These are phyloP conservation scores for Drosophila anomelani DNA, from an alignment of 2,888 invertebrate genomes.

Conservation along the genomic window DNA sequence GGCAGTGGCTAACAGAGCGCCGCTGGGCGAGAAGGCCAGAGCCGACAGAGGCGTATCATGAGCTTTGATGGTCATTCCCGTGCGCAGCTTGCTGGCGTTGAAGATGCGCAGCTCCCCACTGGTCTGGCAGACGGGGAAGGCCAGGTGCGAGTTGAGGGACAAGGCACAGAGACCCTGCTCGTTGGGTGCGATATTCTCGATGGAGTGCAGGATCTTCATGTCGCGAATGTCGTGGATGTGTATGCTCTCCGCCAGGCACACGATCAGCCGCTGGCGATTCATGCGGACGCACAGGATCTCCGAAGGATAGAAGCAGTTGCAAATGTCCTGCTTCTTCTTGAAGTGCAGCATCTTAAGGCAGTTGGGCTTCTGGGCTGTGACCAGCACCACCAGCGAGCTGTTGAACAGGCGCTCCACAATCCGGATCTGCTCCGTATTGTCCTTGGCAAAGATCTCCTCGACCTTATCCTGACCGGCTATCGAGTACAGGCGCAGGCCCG, in stretches of 20 bases:
- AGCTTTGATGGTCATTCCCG: slow-evolving; percentile 82
- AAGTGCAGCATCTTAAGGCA: slow-evolving; percentile 84
- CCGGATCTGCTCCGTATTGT: slow-evolving; percentile 82
- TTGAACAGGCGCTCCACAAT: slow-evolving; percentile 84
- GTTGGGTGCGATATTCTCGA: slow-evolving; percentile 83
- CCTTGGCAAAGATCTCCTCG: slow-evolving; percentile 84
- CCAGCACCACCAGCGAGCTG: slow-evolving; percentile 84
- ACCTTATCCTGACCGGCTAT: slow-evolving; percentile 82
- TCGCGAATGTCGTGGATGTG: slow-evolving; percentile 85
- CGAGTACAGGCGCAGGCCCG: slow-evolving; percentile 82
- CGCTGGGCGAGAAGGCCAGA: slow-evolving; percentile 83
- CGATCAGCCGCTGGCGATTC: slow-evolving; percentile 83
- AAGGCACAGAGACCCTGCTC: slow-evolving; percentile 83
- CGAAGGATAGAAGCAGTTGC: slow-evolving; percentile 84
- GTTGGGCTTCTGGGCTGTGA: slow-evolving; percentile 83
- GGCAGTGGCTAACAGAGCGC: slow-evolving; percentile 83
- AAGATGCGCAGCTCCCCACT: slow-evolving; percentile 83
- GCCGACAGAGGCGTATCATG: slow-evolving; percentile 84
- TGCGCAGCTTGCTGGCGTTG: slow-evolving; percentile 81
- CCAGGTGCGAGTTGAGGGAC: slow-evolving; percentile 83
- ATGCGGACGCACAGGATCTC: slow-evolving; percentile 83
- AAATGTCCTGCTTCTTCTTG: slow-evolving; percentile 84
- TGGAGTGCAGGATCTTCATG: slow-evolving; percentile 84
- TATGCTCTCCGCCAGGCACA: slow-evolving; percentile 83
- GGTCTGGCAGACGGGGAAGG: slow-evolving; percentile 82